Evolutionary conservation across 2,113 vertebrate species (phyloP).

Genomic region (Candoia aspera): DNA sequence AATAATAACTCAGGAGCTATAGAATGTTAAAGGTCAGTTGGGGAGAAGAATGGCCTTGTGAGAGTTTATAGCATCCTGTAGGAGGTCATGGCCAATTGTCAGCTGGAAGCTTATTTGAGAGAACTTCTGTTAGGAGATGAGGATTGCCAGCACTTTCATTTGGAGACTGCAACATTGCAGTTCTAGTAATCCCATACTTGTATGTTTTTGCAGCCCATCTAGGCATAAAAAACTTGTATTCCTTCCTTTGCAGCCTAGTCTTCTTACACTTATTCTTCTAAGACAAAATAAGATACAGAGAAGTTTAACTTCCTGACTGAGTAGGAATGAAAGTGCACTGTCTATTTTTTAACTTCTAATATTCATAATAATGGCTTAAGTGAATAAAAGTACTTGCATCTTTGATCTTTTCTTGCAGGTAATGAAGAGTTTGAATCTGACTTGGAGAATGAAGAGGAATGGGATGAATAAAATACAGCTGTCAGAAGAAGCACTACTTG

Average conservation of each 20-base stretch:
- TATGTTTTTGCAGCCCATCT: neutral
- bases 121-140: neutral
- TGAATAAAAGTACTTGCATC: neutral
- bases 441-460: constrained; percentile 30
- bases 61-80: neutral
- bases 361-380: neutral
- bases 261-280: neutral
- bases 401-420: neutral
- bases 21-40: neutral
- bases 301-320: neutral
- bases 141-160: neutral
- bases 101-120: neutral
- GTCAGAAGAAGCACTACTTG: neutral
- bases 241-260: neutral
- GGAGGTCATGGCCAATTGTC: neutral
- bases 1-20: neutral
- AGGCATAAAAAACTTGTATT: neutral
- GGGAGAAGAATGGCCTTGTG: neutral
- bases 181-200: neutral
- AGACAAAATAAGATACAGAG: neutral
- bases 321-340: neutral
- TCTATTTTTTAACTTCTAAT: neutral
- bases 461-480: constrained; percentile 26
- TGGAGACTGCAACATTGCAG: neutral
- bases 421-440: constrained; percentile 34